Evolutionary conservation across 2,113 vertebrate genomes (phyloP), one percentile per base, ranked within the genome.

Genomic region (Natator depressus): DNA sequence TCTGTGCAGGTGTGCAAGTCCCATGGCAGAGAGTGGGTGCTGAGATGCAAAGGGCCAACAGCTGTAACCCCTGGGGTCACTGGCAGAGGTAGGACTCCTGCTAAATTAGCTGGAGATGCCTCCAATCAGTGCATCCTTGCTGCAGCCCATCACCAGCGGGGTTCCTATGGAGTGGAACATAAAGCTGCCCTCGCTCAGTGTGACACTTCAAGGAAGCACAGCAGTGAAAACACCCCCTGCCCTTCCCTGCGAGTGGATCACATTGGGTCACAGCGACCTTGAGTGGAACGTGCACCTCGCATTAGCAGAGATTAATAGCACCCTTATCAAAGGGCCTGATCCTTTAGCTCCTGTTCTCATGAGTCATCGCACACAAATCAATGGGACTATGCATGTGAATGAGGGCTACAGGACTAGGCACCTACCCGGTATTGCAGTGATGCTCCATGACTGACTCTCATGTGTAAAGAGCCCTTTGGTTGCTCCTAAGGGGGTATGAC

Each of bases 161-260:
- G 53, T 29, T 91, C 47, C 76, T 65, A 46, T 76, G 29, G 75
- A 38, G 19, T 31, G 51, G 5, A 84, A 31, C 59, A 25, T 25
- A 80, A 76, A 88, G 17, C 51, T 90, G n/a, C 46, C 46, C 51
- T 59, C 11, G 87, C 51, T 59, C 10, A 47, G 27, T 14, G 27
- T 49, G 8, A 47, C 38, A 22, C 78, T 49, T 29, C n/a, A 75
- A n/a, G 51, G 72, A 17, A 22, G 17, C 46, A 16, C 31, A n/a
- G 62, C 62, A 69, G 1, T 0, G 0, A 27, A 47, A 46, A 8
- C 2, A 0, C 51, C 57, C 46, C 57, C 75, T 38, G 57, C 22
- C 46, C 84, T 35, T 84, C 27, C 29, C n/a, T 53, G 11, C n/a
- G 29, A 69, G 8, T 10, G 62, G n/a, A 69, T 69, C 62, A 69